A percentile compares a stretch with the other conserved stretches of the same genome.
phyloP scores from a whole-genome alignment of 2,888 invertebrate species.

The Melinopterus prodromus region DNA sequence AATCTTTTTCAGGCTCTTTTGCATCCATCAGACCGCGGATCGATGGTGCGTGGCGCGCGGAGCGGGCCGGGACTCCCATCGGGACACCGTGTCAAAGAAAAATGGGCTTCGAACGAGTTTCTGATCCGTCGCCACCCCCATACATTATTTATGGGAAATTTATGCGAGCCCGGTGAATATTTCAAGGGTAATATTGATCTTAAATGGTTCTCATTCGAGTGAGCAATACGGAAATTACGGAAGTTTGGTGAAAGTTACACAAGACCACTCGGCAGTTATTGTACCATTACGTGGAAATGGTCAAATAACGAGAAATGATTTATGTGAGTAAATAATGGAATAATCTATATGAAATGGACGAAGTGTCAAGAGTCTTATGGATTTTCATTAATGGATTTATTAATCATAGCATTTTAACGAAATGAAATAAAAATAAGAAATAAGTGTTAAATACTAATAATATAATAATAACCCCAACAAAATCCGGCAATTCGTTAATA shows the following conservation, averaged over 20 bases:
- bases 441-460: too few relatives aligned
- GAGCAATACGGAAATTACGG: not conserved
- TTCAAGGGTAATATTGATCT: not conserved
- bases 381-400: too few relatives aligned
- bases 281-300: too few relatives aligned
- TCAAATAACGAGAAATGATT: too few relatives aligned
- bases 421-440: too few relatives aligned
- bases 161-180: not conserved
- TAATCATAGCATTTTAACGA: too few relatives aligned
- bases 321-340: too few relatives aligned
- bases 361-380: too few relatives aligned
- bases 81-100: not conserved
- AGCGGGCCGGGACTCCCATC: not conserved
- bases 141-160: constrained; percentile 4
- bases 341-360: too few relatives aligned
- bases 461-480: too few relatives aligned
- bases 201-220: not conserved
- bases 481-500: too few relatives aligned
- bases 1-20: not conserved
- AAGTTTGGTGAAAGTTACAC: not conserved
- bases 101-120: not conserved
- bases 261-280: too few relatives aligned
- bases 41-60: not conserved
- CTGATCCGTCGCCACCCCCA: not conserved
- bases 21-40: not conserved